Conservation (phyloP, 2,113 vertebrate genomes). For the Australoheros scitulus region DNA sequence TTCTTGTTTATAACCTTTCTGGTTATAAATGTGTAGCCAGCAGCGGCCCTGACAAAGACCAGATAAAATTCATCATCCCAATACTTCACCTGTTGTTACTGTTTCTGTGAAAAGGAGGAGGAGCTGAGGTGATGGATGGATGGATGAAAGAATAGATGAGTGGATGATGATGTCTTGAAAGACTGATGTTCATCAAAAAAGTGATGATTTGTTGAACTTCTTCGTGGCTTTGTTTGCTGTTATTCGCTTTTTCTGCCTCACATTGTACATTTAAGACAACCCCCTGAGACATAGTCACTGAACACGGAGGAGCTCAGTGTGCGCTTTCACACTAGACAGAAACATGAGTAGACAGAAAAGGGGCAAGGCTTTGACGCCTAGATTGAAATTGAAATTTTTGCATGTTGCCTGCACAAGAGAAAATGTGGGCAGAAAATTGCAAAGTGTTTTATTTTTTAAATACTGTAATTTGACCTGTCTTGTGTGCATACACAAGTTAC, state of each 20-base stretch:
- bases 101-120: background rate
- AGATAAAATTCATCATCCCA: background rate
- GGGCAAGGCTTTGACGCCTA: background rate
- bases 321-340: background rate
- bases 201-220: background rate
- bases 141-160: background rate
- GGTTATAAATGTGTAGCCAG: background rate
- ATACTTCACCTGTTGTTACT: background rate
- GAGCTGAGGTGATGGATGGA: background rate
- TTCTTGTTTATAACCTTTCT: background rate
- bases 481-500: background rate
- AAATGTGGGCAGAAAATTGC: background rate
- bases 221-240: slow-evolving; percentile 19
- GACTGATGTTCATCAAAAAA: slow-evolving; percentile 70
- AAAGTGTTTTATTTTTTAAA: too few relatives aligned
- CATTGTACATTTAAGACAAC: background rate
- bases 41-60: background rate
- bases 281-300: background rate
- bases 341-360: background rate
- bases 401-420: background rate
- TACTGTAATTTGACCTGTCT: background rate
- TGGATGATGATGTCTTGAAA: slow-evolving; percentile 72
- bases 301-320: background rate
- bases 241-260: background rate
- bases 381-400: background rate